These are phyloP conservation scores for Drosophila neocordata DNA, from an alignment of 1,140 invertebrate genomes.

Conservation along the genomic window DNA sequence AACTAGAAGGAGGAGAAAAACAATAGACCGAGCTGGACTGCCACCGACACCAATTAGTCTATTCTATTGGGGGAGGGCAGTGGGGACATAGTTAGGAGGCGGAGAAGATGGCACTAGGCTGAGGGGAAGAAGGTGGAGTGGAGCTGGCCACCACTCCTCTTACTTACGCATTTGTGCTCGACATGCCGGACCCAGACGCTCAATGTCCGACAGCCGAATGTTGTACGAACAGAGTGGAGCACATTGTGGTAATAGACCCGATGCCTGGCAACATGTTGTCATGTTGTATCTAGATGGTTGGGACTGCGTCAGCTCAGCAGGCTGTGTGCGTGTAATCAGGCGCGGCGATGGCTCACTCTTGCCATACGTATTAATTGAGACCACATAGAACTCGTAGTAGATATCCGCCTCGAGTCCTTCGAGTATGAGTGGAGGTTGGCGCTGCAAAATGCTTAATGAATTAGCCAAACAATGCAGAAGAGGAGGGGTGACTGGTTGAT, in stretches of 20 bases:
- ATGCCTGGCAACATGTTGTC: constrained; percentile 89
- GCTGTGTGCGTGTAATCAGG: constrained; percentile 89
- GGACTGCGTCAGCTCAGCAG: constrained; percentile 60
- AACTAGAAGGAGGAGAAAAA: constrained; percentile 7
- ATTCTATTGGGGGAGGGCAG: constrained; percentile 16
- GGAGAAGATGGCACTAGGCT: not conserved
- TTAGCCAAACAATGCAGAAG: constrained; percentile 42
- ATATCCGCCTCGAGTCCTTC: constrained; percentile 88
- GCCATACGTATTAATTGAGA: constrained; percentile 91
- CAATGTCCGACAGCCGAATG: constrained; percentile 90
- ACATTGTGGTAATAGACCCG: constrained; percentile 88
- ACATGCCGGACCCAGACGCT: constrained; percentile 84
- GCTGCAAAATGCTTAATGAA: constrained; percentile 82
- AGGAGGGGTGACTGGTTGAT: not conserved
- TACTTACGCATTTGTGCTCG: constrained; percentile 82
- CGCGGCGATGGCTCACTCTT: constrained; percentile 89
- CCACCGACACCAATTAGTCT: constrained; percentile 64
- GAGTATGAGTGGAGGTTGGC: constrained; percentile 88
- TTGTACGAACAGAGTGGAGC: constrained; percentile 92
- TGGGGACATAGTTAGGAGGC: not conserved
- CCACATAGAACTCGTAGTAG: constrained; percentile 91
- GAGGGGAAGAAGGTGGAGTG: constrained; percentile 3
- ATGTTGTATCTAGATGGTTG: constrained; percentile 86
- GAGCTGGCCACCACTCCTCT: constrained; percentile 33
- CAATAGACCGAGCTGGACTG: constrained; percentile 15